Evolutionary conservation across 2,888 invertebrate species (phyloP).

Genomic region (Machimus atricapillus): DNA sequence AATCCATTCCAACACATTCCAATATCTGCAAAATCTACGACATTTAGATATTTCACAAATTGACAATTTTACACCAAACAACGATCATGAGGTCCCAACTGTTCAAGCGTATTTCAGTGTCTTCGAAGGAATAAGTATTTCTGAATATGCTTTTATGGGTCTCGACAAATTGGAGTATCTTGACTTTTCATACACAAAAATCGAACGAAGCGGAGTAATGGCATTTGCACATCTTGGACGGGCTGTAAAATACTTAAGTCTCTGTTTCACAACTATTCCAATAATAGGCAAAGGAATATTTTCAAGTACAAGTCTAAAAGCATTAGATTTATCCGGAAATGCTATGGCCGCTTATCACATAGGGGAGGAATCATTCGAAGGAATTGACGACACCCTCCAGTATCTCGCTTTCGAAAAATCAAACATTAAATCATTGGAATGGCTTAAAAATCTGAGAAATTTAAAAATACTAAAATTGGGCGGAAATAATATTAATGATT

Average conservation of each 20-base stretch:
- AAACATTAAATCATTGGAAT: conserved; percentile 59
- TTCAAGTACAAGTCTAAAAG: conserved; percentile 60
- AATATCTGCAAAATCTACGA: conserved; percentile 58
- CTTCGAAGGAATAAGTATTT: conserved; percentile 56
- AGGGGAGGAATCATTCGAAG: conserved; percentile 57
- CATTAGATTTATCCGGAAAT: conserved; percentile 68
- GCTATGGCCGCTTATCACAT: conserved; percentile 57
- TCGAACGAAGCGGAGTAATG: conserved; percentile 55
- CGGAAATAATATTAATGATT: conserved; percentile 64
- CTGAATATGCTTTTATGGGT: conserved; percentile 54
- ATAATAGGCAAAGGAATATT: conserved; percentile 61
- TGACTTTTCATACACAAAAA: conserved; percentile 61
- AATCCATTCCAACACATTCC: conserved; percentile 62
- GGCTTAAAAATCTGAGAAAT: conserved; percentile 59
- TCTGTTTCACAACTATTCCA: conserved; percentile 64
- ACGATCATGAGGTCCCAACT: conserved; percentile 48
- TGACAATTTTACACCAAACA: conserved; percentile 49
- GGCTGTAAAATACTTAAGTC: conserved; percentile 58
- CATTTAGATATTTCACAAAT: conserved; percentile 68
- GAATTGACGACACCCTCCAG: conserved; percentile 61
- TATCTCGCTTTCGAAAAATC: conserved; percentile 63
- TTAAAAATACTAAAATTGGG: conserved; percentile 64
- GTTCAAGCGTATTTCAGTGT: conserved; percentile 52
- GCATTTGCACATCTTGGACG: conserved; percentile 56
- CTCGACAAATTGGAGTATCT: conserved; percentile 58